These are phyloP conservation scores for Gnathonemus longibarbis DNA, from an alignment of 2,113 vertebrate genomes.

Conservation along the genomic window DNA sequence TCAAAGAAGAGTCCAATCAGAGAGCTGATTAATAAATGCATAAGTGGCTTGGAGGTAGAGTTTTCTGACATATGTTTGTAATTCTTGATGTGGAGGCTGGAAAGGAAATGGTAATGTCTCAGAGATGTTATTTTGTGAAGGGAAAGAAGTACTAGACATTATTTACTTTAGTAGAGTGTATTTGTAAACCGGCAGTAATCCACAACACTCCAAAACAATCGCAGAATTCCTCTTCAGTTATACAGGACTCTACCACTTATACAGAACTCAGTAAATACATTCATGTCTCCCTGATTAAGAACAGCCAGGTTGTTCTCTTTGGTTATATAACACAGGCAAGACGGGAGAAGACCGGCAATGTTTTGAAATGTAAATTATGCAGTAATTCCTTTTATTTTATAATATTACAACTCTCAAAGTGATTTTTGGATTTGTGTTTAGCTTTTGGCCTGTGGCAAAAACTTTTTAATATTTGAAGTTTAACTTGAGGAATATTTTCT, in stretches of 20 bases:
- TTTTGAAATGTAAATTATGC: constrained; percentile 1
- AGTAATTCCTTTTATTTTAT: not conserved
- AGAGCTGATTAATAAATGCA: not conserved
- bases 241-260: not conserved
- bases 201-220: not conserved
- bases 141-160: not conserved
- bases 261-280: not conserved
- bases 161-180: not conserved
- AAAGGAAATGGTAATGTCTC: not conserved
- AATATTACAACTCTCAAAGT: not conserved
- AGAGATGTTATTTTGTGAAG: not conserved
- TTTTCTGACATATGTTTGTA: not conserved
- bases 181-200: not conserved
- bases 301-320: not conserved
- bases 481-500: not conserved
- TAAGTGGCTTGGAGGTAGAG: not conserved
- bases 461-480: not conserved
- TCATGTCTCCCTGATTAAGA: not conserved
- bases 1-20: not conserved
- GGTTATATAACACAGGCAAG: not conserved
- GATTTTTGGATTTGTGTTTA: not conserved
- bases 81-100: not conserved
- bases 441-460: not conserved
- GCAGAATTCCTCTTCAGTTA: not conserved
- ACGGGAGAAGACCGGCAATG: not conserved